Evolutionary conservation across 2,797 vertebrate genomes (phyloP).

Genomic region (Lateolabrax maculatus): DNA sequence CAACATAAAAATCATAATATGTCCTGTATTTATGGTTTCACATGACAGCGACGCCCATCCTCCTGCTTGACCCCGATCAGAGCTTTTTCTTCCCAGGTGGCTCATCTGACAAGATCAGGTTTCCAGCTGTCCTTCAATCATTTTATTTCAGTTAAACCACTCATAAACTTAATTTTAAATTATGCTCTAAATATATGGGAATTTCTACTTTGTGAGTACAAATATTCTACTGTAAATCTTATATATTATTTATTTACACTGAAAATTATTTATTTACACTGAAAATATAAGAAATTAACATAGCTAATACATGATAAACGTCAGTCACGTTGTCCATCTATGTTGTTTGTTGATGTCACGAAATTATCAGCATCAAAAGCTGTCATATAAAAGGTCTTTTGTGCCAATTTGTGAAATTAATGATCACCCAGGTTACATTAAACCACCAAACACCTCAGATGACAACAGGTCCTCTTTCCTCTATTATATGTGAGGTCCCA

Average conservation of each 20-base stretch:
- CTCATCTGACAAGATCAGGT: constrained; percentile 77
- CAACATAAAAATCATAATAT: constrained; percentile 37
- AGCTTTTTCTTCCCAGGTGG: constrained; percentile 76
- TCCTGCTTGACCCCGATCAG: constrained; percentile 58
- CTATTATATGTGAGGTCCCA: constrained; percentile 48
- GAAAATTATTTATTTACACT: not conserved
- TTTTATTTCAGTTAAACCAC: constrained; percentile 5
- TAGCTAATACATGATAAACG: not conserved
- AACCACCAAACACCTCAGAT: constrained; percentile 30
- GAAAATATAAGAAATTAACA: not conserved
- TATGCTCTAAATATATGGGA: not conserved
- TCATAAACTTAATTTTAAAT: constrained; percentile 4
- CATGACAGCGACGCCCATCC: constrained; percentile 52
- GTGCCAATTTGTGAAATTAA: constrained; percentile 30
- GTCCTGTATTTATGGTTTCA: constrained; percentile 46
- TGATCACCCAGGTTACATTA: constrained; percentile 37
- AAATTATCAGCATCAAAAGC: not conserved
- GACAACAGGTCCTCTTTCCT: constrained; percentile 45
- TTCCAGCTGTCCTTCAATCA: constrained; percentile 46
- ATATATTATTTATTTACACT: too few relatives aligned
- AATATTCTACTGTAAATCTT: not conserved
- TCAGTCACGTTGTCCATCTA: not conserved
- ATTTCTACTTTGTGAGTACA: not conserved
- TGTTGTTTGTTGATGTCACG: not conserved
- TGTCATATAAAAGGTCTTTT: not conserved